Evolutionary conservation across 2,888 invertebrate genomes (phyloP), one percentile per base, ranked within the genome.

Genomic region (Drosophila aldrichi): DNA sequence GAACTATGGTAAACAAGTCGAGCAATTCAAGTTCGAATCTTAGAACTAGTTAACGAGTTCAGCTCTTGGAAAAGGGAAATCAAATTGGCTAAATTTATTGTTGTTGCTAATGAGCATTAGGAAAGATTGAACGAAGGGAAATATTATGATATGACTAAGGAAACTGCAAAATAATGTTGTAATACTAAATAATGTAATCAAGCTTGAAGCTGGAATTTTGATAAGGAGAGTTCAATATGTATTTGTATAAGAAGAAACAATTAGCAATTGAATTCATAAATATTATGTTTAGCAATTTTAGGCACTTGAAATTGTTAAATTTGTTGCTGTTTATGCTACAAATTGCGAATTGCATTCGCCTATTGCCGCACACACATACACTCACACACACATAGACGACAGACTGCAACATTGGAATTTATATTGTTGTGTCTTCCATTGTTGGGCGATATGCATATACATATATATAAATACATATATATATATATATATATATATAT

Each of bases 391-490:
- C 43, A 61, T 7, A 8, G 51, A 22, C 34, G 51, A 22, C 34
- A 58, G 43, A 32, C 25, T 70, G 71, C 64, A 65, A 44, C 74
- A 74, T 70, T 75, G 62, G 70, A 51, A 75, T 69, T 70, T 38
- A 36, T 57, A 74, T 77, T 74, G 71, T 74, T 38, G 25, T 71
- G 60, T 25, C 72, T 60, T 54, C 44, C 59, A 74, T 70, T 82
- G 85, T 82, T 77, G 70, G 77, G 87, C 83, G 72, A 72, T 78
- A 12, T 88, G 86, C 78, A 82, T 79, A 74, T 75, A 75, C 82
- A 7, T 75, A 75, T 86, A 7, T 61, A 67, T 78, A 20, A 82
- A 86, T 78, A 77, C 76, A 74, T 85, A 77, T 78, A 74, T 85
- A 69, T 75, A 75, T 74, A 78, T 80, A 78, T 76, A 70, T 77